Evolutionary conservation across 2,113 vertebrate genomes (phyloP).

Genomic region (Sorex araneus): DNA sequence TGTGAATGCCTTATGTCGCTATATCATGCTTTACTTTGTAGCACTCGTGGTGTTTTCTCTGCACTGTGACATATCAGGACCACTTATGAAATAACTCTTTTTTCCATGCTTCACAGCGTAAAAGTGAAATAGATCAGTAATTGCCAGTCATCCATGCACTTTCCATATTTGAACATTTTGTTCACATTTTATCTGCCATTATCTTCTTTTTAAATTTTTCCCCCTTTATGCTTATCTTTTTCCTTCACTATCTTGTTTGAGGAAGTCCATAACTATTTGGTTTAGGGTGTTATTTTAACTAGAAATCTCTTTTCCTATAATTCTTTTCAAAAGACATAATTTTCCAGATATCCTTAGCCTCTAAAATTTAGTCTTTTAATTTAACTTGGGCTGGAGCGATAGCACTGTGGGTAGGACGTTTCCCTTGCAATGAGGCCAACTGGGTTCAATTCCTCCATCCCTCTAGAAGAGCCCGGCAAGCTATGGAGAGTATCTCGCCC

Average conservation of each 20-base stretch:
- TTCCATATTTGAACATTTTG: background rate
- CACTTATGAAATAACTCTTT: background rate
- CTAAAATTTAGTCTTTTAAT: no score
- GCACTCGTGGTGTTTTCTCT: background rate
- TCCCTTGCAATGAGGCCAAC: no score
- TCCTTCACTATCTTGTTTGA: background rate
- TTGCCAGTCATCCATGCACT: background rate
- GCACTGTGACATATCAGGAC: no score
- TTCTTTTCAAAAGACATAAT: no score
- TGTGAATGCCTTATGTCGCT: background rate
- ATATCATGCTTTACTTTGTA: background rate
- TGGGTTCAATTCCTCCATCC: no score
- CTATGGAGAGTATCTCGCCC: no score
- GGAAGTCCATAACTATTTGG: background rate
- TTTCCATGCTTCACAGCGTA: background rate
- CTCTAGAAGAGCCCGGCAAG: no score
- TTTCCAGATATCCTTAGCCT: no score
- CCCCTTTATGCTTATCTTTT: background rate
- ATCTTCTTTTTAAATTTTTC: constrained; percentile 14
- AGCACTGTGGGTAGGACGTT: no score
- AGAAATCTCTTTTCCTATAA: no score
- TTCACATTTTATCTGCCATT: background rate
- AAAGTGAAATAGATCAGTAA: background rate
- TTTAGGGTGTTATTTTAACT: no score
- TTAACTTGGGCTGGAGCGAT: no score